Conservation (phyloP, 2,113 vertebrate species). For the Neoarius graeffei region DNA sequence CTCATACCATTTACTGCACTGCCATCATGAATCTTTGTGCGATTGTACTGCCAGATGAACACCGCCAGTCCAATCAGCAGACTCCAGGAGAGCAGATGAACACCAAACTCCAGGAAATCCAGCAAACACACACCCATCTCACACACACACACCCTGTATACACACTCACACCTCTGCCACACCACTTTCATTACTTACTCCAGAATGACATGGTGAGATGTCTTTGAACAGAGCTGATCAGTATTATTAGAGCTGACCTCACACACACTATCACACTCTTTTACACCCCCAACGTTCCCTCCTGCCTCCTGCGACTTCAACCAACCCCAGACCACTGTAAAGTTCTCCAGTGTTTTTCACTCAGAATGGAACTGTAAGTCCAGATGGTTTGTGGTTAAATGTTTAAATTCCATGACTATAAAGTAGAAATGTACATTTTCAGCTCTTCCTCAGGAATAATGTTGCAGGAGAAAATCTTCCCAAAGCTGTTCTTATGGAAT, state of each 20-base stretch:
- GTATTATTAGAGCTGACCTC: slow-evolving; percentile 55
- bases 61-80: slow-evolving; percentile 33
- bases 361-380: not conserved
- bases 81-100: slow-evolving; percentile 39
- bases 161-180: not conserved
- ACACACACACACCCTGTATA: slow-evolving; percentile 25
- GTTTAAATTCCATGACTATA: too few species aligned
- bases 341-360: not conserved
- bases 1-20: slow-evolving; percentile 37
- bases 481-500: too few species aligned
- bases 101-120: slow-evolving; percentile 31
- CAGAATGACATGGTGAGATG: not conserved
- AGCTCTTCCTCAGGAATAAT: not conserved
- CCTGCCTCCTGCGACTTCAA: not conserved
- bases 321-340: not conserved
- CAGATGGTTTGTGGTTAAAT: too few species aligned
- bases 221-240: slow-evolving; percentile 41
- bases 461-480: too few species aligned
- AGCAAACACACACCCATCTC: slow-evolving; percentile 37
- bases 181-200: too few species aligned
- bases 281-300: not conserved
- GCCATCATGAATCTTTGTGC: slow-evolving; percentile 33
- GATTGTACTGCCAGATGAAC: slow-evolving; percentile 36
- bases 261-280: slow-evolving; percentile 20
- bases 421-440: not conserved